Conservation (phyloP, 2,888 invertebrate genomes). For the Cephus spinipes region DNA sequence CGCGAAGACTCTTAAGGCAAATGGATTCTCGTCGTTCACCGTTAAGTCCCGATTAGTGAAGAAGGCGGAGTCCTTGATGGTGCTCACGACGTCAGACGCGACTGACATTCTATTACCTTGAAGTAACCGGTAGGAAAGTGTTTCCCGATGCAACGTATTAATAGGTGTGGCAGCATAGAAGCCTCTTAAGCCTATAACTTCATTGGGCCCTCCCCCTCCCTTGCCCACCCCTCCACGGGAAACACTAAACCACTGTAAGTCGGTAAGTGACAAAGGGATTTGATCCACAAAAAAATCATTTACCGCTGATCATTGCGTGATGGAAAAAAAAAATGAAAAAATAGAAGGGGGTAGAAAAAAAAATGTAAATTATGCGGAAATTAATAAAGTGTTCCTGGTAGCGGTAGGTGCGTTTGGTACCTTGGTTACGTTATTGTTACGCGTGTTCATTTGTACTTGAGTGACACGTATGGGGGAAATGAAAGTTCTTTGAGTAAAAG, state of each 20-base stretch:
- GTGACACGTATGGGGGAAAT: neutral
- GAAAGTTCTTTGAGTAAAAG: neutral
- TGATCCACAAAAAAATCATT: neutral
- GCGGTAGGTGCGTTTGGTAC: neutral
- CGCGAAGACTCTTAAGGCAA: neutral
- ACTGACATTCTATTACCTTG: slow-evolving; percentile 7
- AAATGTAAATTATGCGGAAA: neutral
- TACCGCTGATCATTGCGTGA: neutral
- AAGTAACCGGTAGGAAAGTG: neutral
- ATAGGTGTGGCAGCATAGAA: neutral
- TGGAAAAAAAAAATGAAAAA: slow-evolving; percentile 3
- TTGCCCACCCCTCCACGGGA: neutral
- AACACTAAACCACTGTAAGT: neutral
- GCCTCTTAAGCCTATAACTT: neutral
- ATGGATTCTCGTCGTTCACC: neutral
- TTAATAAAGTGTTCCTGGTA: neutral
- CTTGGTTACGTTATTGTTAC: neutral
- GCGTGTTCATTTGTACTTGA: neutral
- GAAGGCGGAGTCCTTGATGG: neutral
- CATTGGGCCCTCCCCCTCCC: neutral
- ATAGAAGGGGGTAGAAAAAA: neutral
- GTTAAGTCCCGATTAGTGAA: slow-evolving; percentile 12
- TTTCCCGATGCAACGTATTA: slow-evolving; percentile 3
- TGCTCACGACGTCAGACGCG: neutral
- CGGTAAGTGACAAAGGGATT: neutral